phyloP scores from a whole-genome alignment of 2,888 invertebrate species.

The Eupeodes luniger region DNA sequence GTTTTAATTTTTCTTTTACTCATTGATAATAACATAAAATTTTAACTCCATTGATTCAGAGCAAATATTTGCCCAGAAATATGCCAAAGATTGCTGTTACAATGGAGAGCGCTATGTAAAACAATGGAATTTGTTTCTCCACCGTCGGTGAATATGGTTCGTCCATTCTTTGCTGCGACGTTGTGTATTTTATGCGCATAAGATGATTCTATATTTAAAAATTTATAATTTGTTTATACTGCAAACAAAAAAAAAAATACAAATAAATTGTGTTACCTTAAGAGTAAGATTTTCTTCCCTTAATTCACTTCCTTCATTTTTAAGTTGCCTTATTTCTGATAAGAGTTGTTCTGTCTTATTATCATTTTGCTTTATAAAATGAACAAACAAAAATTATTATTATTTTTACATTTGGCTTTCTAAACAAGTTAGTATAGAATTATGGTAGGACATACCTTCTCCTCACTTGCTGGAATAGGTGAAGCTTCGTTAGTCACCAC shows the following conservation, averaged over 20 bases:
- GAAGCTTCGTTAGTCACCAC: slow-evolving; percentile 68
- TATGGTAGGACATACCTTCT: slow-evolving; percentile 72
- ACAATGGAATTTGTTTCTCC: slow-evolving; percentile 86
- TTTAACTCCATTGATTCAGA: slow-evolving; percentile 86
- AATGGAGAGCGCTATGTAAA: slow-evolving; percentile 88
- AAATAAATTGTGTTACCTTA: slow-evolving; percentile 86
- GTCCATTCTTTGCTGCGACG: slow-evolving; percentile 82
- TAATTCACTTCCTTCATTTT: slow-evolving; percentile 91
- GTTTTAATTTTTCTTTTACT: slow-evolving; percentile 53
- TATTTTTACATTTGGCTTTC: too few species aligned
- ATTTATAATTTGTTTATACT: neutral
- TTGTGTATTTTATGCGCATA: slow-evolving; percentile 86
- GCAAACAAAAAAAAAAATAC: neutral
- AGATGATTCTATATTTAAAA: slow-evolving; percentile 86
- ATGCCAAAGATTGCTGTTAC: slow-evolving; percentile 90
- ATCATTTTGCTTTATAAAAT: slow-evolving; percentile 80
- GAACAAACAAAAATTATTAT: slow-evolving; percentile 14
- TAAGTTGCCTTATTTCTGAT: slow-evolving; percentile 90
- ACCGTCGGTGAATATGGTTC: slow-evolving; percentile 86
- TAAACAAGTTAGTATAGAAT: too few species aligned
- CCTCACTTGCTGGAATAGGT: slow-evolving; percentile 74
- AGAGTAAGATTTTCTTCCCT: slow-evolving; percentile 94
- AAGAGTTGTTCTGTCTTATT: slow-evolving; percentile 87
- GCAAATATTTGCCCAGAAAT: slow-evolving; percentile 92
- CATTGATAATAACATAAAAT: slow-evolving; percentile 77